Conservation (phyloP, 2,888 invertebrate genomes). For the Netelia inedita region DNA sequence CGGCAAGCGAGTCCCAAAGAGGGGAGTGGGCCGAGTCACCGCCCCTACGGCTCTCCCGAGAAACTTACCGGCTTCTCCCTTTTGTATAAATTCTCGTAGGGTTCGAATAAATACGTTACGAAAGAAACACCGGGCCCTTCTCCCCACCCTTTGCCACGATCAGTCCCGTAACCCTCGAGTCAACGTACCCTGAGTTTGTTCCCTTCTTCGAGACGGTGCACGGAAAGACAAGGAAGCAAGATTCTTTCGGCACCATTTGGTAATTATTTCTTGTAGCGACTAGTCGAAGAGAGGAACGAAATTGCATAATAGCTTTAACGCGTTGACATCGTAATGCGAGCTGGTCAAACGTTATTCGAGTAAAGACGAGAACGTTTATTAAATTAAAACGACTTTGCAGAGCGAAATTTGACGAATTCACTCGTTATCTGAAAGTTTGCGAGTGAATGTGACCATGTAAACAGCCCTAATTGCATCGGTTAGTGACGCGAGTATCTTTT, state of each 20-base stretch:
- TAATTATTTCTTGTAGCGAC: neutral
- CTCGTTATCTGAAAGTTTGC: too few species aligned
- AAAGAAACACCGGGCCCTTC: conserved; percentile 83
- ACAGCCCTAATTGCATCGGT: too few species aligned
- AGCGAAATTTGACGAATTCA: too few species aligned
- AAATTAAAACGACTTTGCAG: too few species aligned
- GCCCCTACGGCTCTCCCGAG: conserved; percentile 58
- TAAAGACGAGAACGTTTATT: too few species aligned
- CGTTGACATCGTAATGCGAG: neutral
- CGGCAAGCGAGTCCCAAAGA: conserved; percentile 45
- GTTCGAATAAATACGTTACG: conserved; percentile 85
- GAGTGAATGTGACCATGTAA: too few species aligned
- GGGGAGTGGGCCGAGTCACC: conserved; percentile 56
- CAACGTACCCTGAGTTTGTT: conserved; percentile 52
- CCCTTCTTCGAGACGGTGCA: neutral
- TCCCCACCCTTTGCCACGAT: conserved; percentile 60
- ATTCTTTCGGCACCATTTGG: neutral
- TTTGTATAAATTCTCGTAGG: conserved; percentile 81
- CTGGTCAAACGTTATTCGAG: neutral
- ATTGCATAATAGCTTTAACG: neutral
- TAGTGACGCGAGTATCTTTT: too few species aligned
- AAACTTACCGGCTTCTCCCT: conserved; percentile 78
- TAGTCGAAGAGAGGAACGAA: neutral
- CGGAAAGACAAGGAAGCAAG: conserved; percentile 9
- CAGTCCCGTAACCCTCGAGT: conserved; percentile 54